These are phyloP conservation scores for Acanthurus lineatus DNA, from an alignment of 2,797 vertebrate genomes.

Conservation along the genomic window DNA sequence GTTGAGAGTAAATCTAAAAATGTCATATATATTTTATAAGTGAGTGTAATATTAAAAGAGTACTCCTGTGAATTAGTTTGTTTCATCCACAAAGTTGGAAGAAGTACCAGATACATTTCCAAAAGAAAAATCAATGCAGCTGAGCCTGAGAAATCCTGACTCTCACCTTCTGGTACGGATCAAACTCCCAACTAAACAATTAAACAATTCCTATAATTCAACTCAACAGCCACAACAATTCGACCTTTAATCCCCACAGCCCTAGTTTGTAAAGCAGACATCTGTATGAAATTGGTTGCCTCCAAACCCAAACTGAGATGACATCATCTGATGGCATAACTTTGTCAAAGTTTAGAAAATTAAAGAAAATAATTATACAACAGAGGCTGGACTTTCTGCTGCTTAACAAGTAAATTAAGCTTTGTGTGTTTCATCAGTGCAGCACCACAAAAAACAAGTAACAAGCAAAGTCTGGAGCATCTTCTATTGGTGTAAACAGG, in stretches of 20 bases:
- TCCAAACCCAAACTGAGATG: neutral
- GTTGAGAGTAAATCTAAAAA: too few species aligned
- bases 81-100: too few species aligned
- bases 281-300: neutral
- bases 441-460: neutral
- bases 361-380: neutral
- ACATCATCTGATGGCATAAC: neutral
- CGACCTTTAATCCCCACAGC: neutral
- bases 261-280: neutral
- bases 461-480: neutral
- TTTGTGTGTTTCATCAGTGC: neutral
- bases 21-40: too few species aligned
- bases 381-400: neutral
- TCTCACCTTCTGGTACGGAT: too few species aligned
- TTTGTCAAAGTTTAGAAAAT: neutral
- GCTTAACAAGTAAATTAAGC: neutral
- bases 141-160: too few species aligned
- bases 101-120: too few species aligned
- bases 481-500: neutral
- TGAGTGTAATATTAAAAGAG: too few species aligned
- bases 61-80: too few species aligned
- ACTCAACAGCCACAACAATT: neutral
- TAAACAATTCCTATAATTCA: neutral
- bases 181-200: neutral
- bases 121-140: too few species aligned